Conservation (phyloP, 2,797 vertebrate genomes). For the Jordanella pulchra region DNA sequence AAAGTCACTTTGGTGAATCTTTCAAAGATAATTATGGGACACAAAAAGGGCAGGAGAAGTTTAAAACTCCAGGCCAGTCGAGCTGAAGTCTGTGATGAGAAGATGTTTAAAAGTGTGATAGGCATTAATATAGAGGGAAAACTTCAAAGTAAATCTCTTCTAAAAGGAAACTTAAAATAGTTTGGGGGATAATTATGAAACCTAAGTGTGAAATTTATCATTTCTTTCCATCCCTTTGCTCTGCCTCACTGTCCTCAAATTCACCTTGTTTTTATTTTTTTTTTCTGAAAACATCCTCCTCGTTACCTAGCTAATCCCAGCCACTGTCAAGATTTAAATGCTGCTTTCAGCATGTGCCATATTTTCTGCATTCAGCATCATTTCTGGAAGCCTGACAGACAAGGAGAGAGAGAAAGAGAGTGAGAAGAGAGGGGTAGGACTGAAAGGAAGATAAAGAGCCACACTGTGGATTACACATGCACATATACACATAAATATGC, state of each 20-base stretch:
- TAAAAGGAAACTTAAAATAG: slow-evolving; percentile 28
- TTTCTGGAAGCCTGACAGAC: slow-evolving; percentile 75
- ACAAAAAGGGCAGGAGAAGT: slow-evolving; percentile 54
- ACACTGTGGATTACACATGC: slow-evolving; percentile 69
- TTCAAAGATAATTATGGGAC: slow-evolving; percentile 60
- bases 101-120: slow-evolving; percentile 47
- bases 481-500: slow-evolving; percentile 65
- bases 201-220: slow-evolving; percentile 59
- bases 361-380: slow-evolving; percentile 76
- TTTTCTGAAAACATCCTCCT: slow-evolving; percentile 75
- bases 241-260: slow-evolving; percentile 76
- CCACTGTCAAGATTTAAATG: slow-evolving; percentile 81
- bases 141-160: slow-evolving; percentile 66
- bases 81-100: slow-evolving; percentile 39
- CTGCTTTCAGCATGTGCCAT: slow-evolving; percentile 75
- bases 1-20: slow-evolving; percentile 65
- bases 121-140: slow-evolving; percentile 59
- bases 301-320: slow-evolving; percentile 80
- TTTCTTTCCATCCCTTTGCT: slow-evolving; percentile 56
- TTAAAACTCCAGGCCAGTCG: slow-evolving; percentile 62
- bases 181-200: slow-evolving; percentile 69
- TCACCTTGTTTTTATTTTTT: slow-evolving; percentile 76
- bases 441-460: slow-evolving; percentile 74
- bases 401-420: slow-evolving; percentile 51
- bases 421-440: slow-evolving; percentile 31